phyloP scores from a whole-genome alignment of 2,113 vertebrate species.

The Zosterops borbonicus region DNA sequence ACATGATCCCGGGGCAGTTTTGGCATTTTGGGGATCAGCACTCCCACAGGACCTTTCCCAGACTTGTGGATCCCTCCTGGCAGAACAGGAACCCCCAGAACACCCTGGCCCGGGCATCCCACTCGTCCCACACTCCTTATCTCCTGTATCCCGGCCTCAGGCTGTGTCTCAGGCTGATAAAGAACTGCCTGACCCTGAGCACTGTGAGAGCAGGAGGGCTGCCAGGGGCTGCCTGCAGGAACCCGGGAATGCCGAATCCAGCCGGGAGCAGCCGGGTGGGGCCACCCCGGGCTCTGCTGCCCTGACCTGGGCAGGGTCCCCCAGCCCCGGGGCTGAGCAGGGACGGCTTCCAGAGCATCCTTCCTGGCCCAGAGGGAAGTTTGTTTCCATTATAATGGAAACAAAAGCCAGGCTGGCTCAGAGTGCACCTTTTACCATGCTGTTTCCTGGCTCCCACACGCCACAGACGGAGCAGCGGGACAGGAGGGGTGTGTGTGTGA shows the following conservation, averaged over 20 bases:
- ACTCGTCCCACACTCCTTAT: background rate
- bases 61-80: background rate
- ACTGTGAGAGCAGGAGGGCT: fast-evolving
- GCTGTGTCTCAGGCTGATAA: background rate
- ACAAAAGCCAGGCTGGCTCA: slow-evolving; percentile 10
- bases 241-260: background rate
- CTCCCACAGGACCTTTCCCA: background rate
- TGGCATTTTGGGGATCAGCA: background rate
- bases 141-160: fast-evolving
- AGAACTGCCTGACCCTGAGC: background rate
- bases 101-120: fast-evolving
- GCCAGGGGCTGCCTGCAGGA: background rate
- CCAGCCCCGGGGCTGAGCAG: fast-evolving
- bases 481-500: fast-evolving
- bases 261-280: background rate
- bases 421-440: background rate
- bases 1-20: fast-evolving
- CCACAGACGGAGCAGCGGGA: fast-evolving
- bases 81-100: background rate
- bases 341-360: background rate
- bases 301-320: background rate
- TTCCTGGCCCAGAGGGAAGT: background rate
- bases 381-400: background rate
- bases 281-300: background rate
- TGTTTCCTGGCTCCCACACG: background rate